Evolutionary conservation across 2,888 invertebrate genomes (phyloP), one percentile per base, ranked within the genome.

Genomic region (Parnassius orleans): DNA sequence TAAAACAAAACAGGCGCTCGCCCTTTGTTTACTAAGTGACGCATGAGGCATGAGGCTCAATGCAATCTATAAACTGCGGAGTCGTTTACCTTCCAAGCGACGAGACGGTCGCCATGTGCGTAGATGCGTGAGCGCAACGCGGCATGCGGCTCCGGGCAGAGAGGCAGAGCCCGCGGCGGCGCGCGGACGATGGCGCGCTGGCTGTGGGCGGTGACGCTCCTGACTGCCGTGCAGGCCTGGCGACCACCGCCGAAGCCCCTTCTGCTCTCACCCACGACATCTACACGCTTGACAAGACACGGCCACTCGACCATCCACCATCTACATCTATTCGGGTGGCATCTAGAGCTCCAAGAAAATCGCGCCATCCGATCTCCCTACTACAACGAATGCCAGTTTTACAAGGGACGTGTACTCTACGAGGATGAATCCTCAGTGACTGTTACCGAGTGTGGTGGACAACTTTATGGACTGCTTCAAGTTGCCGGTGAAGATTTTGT

Each of bases 11-110:
- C 83, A 79, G 81, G 76, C 84, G 84, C 75, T 74, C 83, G 82
- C 88, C 87, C 89, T 90, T 90, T 91, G 89, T 90, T 90, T 90
- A 90, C 89, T 83, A 86, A 63, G 86, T 90, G 89, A 90, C 90
- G 90, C 88, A 88, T 85, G 85, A 73, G 80, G 80, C 79, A 87
- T 76, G 78, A 70, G 67, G 80, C 83, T 81, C 84, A 81, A 82
- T 89, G 90, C 90, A 89, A 83, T 85, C 83, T 83, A 81, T 80
- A 80, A 81, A 80, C 78, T 79, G 81, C 83, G 86, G 89, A 90
- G 90, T 90, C 90, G 90, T 87, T 88, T 87, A 90, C 90, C 89
- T 88, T 88, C 86, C 86, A 83, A 78, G 87, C 84, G 81, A 77
- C 86, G 88, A 84, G 89, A 83, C 89, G 85, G 79, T 75, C 84